Base-by-base conservation (phyloP, 2,797 vertebrate genomes). In the Botia kubotai region DNA sequence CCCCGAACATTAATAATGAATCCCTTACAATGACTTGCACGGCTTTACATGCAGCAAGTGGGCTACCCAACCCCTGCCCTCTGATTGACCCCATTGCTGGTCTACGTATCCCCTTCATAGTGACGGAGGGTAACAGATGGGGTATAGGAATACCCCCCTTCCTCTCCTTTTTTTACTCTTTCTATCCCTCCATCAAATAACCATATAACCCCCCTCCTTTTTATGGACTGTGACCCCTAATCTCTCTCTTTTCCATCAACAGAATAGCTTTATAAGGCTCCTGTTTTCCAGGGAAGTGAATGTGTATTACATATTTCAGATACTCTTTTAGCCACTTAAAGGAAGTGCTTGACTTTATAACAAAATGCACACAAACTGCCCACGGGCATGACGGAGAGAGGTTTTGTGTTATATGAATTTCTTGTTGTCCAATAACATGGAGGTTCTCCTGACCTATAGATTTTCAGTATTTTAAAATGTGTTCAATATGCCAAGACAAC, bases 61-160 rank as follows among this genome's bases (percentile, higher is more conserved):
- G 48, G 85, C 87, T 86, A 62, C 85, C 89, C 86, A 90, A 29
- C 65, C 46, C 17, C 46, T 82, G 67, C 68, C 77, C 84, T 82
- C 50, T 68, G 46, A 46, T 11, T 83, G 75, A 81, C 86, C 76
- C 69, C 52, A 58, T 79, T 75, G 21, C 21, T 53, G 48, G 21
- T 66, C 70, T 46, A 70, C 72, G 80, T 81, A 76, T 82, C 66
- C 72, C 43, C 62, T 46, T 84, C 66, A 46, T 65, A 72, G 70
- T 85, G 80, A 80, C 53, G 74, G 81, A 84, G 81, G 26, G 77
- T 23, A 75, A 82, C 58, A 86, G 82, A 82, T 80, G 77, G 72
- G 55, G 52, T 71, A 82, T 58, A 80, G 69, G 69, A 72, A 80
- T 55, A 77, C 39, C 67, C 48, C 23, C 43, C 29, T 26, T 52